A percentile compares a stretch with the other conserved stretches of the same genome.
phyloP scores from a whole-genome alignment of 37 sponge, comb jelly and placozoan species.

The Ephydatia muelleri region DNA sequence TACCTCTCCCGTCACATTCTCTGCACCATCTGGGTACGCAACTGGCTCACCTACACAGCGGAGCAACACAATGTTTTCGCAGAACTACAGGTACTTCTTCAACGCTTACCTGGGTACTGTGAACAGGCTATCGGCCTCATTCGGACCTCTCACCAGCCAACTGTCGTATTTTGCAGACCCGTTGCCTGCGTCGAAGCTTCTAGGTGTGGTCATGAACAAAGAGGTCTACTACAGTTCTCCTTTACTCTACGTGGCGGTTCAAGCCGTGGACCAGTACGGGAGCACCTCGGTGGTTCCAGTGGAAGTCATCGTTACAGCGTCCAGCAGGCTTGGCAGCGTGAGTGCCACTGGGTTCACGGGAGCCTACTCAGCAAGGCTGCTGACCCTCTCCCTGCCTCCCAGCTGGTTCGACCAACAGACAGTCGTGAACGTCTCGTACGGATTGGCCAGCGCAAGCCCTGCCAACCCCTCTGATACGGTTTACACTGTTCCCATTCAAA shows the following conservation, averaged over 20 bases:
- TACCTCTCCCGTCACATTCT: conserved; percentile 54
- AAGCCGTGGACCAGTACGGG: conserved; percentile 27
- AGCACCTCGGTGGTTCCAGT: conserved; percentile 22
- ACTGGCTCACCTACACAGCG: not conserved
- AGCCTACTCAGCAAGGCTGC: conserved; percentile 2
- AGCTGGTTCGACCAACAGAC: conserved; percentile 46
- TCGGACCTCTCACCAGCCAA: conserved; percentile 12
- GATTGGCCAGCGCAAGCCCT: conserved; percentile 6
- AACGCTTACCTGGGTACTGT: conserved; percentile 1
- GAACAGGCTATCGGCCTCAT: conserved; percentile 20
- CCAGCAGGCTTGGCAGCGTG: not conserved
- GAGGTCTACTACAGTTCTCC: conserved; percentile 30
- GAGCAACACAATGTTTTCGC: conserved; percentile 22
- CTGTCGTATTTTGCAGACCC: conserved; percentile 28
- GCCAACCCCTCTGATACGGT: not conserved
- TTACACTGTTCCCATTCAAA: conserved; percentile 15
- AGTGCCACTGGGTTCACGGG: not conserved
- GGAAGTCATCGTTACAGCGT: conserved; percentile 15
- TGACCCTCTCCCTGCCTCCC: conserved; percentile 29
- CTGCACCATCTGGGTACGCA: conserved; percentile 40
- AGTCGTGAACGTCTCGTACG: conserved; percentile 18
- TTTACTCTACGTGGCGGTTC: conserved; percentile 19
- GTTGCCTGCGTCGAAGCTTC: conserved; percentile 28
- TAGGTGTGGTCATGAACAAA: conserved; percentile 39
- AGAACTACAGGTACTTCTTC: conserved; percentile 34